Conservation (phyloP, 1,140 invertebrate genomes). For the Probaryconus sp. region DNA sequence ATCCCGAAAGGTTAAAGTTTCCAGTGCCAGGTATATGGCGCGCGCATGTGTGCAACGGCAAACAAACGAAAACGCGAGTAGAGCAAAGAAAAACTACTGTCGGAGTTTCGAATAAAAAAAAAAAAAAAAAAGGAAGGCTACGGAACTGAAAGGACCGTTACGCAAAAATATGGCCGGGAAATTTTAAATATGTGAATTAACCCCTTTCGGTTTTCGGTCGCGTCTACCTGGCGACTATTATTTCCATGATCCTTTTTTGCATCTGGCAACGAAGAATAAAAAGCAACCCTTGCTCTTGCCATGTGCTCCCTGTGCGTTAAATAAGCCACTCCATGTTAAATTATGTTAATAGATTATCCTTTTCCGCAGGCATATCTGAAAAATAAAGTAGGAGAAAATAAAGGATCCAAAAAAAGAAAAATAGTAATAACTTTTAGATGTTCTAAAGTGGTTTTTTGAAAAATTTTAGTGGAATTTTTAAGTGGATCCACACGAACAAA, state of each 20-base stretch:
- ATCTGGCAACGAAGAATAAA: slow-evolving; percentile 74
- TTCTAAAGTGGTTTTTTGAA: no score
- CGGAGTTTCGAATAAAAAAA: slow-evolving; percentile 18
- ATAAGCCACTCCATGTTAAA: slow-evolving; percentile 76
- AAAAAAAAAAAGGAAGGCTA: slow-evolving; percentile 29
- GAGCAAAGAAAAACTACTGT: no score
- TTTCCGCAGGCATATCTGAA: slow-evolving; percentile 60
- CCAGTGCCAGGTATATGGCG: slow-evolving; percentile 71
- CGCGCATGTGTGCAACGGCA: slow-evolving; percentile 1
- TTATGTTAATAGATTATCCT: slow-evolving; percentile 80
- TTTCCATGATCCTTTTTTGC: slow-evolving; percentile 75
- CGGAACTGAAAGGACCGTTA: slow-evolving; percentile 67
- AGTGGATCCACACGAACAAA: no score
- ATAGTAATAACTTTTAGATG: slow-evolving; percentile 28
- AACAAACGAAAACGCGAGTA: slow-evolving; percentile 38
- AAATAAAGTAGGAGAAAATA: slow-evolving; percentile 16
- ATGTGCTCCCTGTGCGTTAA: slow-evolving; percentile 57
- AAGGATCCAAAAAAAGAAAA: slow-evolving; percentile 44
- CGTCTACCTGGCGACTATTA: slow-evolving; percentile 68
- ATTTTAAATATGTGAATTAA: slow-evolving; percentile 79
- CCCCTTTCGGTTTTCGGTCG: slow-evolving; percentile 64
- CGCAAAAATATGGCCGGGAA: slow-evolving; percentile 72
- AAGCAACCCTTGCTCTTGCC: slow-evolving; percentile 63
- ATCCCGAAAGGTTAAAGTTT: slow-evolving; percentile 70
- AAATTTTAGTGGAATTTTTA: no score